Evolutionary conservation across 2,113 vertebrate species (phyloP), one percentile per base, ranked within the genome.

Genomic region (Philantomba maxwellii): DNA sequence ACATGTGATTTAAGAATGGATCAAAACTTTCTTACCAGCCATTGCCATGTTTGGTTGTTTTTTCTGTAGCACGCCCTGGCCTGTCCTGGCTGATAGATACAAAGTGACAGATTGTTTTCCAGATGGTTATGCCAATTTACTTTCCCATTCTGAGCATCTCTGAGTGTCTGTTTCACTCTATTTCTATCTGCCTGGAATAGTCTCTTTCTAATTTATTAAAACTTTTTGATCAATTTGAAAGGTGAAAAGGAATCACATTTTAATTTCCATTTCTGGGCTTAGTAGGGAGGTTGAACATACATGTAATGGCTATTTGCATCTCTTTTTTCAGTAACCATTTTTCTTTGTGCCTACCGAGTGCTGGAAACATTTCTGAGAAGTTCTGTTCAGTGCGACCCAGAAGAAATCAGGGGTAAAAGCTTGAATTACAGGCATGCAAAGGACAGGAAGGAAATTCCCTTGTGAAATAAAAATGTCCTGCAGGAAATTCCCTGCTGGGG

Each of bases 51-150:
- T 45, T 1, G 13, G 30, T 3, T 30, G 51, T 55, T 87, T 53
- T 36, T 55, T 88, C 86, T 86, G 53, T 13, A 28, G 82, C 4
- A 26, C n/a, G 43, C 60, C 28, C 91, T 33, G 66, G 70, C 39
- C 60, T 7, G 3, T 49, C 33, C 77, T 70, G 78, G 77, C 53
- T 86, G 96, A 95, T 30, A 43, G 94, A 93, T 33, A 23, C 19
- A 30, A 75, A 85, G 55, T 43, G 77, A 93, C 96, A 96, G 90
- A 77, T 89, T 53, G 86, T 62, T 78, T 95, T 95, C 94, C 94
- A 94, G 92, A 82, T 70, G 87, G 82, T 82, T 60, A 78, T 93
- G n/a, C 60, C 92, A 28, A 19, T 93, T 85, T 47, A 36, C 36
- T 12, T 7, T 12, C 64, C 51, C 17, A 14, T 47, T 39, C 77